Conservation (phyloP, 2,113 vertebrate genomes). For the Megaleporinus macrocephalus region DNA sequence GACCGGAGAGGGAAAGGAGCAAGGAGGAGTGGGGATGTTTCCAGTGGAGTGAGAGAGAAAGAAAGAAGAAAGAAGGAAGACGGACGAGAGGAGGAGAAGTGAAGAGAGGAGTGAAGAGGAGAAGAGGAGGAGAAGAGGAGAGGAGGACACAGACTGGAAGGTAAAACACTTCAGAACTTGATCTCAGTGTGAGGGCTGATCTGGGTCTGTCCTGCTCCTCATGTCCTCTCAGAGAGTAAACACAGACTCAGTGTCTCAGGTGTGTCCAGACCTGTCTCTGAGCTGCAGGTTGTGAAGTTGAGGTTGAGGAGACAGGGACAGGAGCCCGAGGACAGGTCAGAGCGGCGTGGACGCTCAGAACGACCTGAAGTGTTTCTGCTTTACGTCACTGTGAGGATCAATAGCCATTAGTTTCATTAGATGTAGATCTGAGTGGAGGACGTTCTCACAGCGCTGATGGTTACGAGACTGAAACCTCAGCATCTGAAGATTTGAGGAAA, state of each 20-base stretch:
- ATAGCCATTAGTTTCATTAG: slow-evolving; percentile 45
- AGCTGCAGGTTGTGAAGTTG: background rate
- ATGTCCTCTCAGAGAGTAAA: background rate
- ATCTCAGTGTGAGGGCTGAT: no score
- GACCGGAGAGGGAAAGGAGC: background rate
- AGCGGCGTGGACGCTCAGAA: slow-evolving; percentile 5
- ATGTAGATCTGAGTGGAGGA: background rate
- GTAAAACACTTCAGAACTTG: background rate
- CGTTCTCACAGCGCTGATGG: background rate
- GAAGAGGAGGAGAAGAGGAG: no score
- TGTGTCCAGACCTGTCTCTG: no score
- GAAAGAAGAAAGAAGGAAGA: no score
- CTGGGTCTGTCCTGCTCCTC: no score
- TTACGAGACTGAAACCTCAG: background rate
- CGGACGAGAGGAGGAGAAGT: no score
- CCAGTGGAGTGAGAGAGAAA: slow-evolving; percentile 3
- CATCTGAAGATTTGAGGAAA: background rate
- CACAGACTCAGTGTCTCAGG: background rate
- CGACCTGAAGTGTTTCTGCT: slow-evolving; percentile 38
- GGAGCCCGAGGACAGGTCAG: slow-evolving; percentile 6
- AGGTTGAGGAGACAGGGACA: background rate
- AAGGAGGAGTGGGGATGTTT: slow-evolving; percentile 11
- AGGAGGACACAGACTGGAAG: background rate
- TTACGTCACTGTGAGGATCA: slow-evolving; percentile 35
- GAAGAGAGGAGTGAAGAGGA: no score